Evolutionary conservation across 2,113 vertebrate genomes (phyloP).

Genomic region (Eublepharis macularius): DNA sequence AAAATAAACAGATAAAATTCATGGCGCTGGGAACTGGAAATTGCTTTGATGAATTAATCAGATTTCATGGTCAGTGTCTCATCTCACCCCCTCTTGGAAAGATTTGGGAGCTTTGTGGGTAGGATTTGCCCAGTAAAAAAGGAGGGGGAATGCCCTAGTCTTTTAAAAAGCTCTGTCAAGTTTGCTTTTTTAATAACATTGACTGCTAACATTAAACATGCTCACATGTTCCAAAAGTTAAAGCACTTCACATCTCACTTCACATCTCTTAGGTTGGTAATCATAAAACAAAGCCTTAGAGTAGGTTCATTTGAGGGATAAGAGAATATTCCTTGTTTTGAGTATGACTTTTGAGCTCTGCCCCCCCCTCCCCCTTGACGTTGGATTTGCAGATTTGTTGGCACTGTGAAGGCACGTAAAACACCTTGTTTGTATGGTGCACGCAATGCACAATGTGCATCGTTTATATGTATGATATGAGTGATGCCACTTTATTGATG

Average conservation of each 20-base stretch:
- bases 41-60: background rate
- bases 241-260: background rate
- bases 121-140: background rate
- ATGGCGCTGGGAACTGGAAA: background rate
- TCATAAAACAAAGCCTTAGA: background rate
- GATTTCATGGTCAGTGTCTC: background rate
- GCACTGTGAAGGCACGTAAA: no score
- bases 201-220: background rate
- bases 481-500: no score
- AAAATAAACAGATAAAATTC: background rate
- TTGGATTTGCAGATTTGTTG: no score
- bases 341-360: no score
- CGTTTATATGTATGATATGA: no score
- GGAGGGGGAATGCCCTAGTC: background rate
- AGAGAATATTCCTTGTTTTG: no score
- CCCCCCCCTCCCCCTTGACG: no score
- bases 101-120: background rate
- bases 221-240: background rate
- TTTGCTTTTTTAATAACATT: background rate
- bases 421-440: no score
- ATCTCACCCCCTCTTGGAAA: background rate
- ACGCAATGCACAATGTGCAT: no score
- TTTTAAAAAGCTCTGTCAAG: background rate
- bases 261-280: background rate
- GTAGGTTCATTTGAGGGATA: background rate